These are phyloP conservation scores for Caenorhabditis sp. DNA, from an alignment of 2,888 invertebrate species.

Conservation along the genomic window DNA sequence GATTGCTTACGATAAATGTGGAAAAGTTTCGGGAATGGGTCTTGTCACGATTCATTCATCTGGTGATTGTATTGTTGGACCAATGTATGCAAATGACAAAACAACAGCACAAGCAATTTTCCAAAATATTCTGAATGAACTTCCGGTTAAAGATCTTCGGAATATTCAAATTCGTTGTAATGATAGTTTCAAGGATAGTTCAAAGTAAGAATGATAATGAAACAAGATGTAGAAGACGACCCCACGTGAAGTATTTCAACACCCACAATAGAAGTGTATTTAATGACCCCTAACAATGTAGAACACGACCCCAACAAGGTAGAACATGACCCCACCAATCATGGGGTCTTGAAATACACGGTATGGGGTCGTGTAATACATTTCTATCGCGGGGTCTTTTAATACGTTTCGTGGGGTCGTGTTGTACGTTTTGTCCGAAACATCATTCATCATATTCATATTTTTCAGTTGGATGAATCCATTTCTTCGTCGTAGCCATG, in stretches of 20 bases:
- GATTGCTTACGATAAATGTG: slow-evolving; percentile 22
- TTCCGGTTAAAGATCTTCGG: slow-evolving; percentile 12
- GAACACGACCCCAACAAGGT: too few relatives aligned
- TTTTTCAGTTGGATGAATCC: slow-evolving; percentile 31
- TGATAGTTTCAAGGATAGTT: slow-evolving; percentile 28
- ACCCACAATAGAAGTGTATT: too few relatives aligned
- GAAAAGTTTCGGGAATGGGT: slow-evolving; percentile 35
- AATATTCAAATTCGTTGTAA: slow-evolving; percentile 23
- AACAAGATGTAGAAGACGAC: too few relatives aligned
- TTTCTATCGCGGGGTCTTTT: too few relatives aligned
- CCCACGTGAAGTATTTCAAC: too few relatives aligned
- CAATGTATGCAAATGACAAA: slow-evolving; percentile 23
- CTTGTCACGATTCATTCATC: slow-evolving; percentile 11
- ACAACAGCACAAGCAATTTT: slow-evolving; percentile 31
- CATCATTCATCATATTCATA: too few relatives aligned
- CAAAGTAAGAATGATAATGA: slow-evolving; percentile 15
- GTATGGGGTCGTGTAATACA: too few relatives aligned
- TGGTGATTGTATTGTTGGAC: slow-evolving; percentile 25
- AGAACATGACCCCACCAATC: too few relatives aligned
- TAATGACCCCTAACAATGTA: too few relatives aligned
- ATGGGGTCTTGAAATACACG: background rate
- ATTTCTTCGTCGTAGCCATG: slow-evolving; percentile 29
- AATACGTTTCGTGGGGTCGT: too few relatives aligned
- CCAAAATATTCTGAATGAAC: slow-evolving; percentile 19
- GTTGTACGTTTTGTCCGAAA: too few relatives aligned